Percentiles rank a stretch among this genome's conserved stretches.
Conservation (phyloP, 92 coral and sea anemone genomes). For the Isaurus tuberculatus region DNA sequence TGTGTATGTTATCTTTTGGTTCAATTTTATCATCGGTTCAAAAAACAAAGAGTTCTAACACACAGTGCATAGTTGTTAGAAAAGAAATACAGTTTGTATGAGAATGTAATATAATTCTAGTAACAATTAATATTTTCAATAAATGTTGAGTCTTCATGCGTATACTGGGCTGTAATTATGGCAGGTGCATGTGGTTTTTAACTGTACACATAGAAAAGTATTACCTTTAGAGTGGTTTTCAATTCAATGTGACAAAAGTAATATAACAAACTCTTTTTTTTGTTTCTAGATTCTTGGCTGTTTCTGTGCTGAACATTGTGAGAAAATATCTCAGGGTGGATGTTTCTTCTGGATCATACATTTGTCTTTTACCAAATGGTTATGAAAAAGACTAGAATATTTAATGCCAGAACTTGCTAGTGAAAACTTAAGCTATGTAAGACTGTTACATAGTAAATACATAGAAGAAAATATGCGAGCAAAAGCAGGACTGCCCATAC, state of each 20-base stretch:
- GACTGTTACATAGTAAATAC: background rate
- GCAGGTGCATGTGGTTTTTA: background rate
- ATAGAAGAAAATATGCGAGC: background rate
- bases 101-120: too few species aligned
- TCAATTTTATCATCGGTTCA: too few species aligned
- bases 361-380: conserved; percentile 29
- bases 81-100: too few species aligned
- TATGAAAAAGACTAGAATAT: conserved; percentile 1
- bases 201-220: background rate
- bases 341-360: conserved; percentile 20
- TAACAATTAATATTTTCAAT: background rate
- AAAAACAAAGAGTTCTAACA: too few species aligned
- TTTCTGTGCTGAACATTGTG: conserved; percentile 2
- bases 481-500: too few species aligned
- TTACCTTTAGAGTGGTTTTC: background rate
- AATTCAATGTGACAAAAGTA: background rate
- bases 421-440: background rate
- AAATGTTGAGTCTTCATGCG: background rate
- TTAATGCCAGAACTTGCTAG: background rate
- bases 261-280: background rate
- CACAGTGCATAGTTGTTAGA: too few species aligned
- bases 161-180: background rate
- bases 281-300: background rate
- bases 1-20: too few species aligned
- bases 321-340: conserved; percentile 33